Conservation (phyloP, 2,113 vertebrate genomes). For the Thunnus thynnus region DNA sequence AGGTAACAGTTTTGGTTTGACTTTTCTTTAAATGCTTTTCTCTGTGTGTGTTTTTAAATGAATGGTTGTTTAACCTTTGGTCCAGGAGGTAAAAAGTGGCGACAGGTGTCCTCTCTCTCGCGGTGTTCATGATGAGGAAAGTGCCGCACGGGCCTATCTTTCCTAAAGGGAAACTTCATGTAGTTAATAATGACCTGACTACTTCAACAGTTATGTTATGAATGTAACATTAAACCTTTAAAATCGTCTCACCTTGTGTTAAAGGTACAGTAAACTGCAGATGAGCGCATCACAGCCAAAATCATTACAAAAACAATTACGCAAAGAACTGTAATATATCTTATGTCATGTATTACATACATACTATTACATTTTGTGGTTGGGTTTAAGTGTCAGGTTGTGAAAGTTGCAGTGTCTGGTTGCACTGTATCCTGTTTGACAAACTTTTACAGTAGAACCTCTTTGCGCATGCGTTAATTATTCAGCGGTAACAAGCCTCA, state of each 20-base stretch:
- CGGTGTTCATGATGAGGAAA: conserved; percentile 32
- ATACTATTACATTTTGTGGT: too few relatives aligned
- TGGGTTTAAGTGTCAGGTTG: background rate
- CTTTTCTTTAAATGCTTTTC: background rate
- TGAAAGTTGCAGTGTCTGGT: background rate
- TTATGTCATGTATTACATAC: background rate
- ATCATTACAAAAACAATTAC: background rate
- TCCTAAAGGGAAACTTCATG: too few relatives aligned
- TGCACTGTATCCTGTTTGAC: conserved; percentile 39
- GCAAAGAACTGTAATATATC: background rate
- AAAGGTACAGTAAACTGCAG: background rate
- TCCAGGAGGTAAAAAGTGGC: conserved; percentile 5
- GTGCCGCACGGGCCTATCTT: background rate
- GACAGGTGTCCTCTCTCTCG: conserved; percentile 74
- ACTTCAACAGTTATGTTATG: background rate
- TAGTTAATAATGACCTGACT: background rate
- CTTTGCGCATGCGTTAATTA: conserved; percentile 63
- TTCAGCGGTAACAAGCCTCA: conserved; percentile 11
- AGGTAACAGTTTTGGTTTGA: conserved; percentile 46
- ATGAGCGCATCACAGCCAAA: background rate
- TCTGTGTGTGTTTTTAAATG: background rate
- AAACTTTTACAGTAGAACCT: background rate
- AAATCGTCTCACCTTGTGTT: background rate
- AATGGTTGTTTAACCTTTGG: background rate
- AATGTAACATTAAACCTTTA: background rate